Base-by-base conservation (phyloP, 2,797 vertebrate species). In the Hapalemur alaotrensis region DNA sequence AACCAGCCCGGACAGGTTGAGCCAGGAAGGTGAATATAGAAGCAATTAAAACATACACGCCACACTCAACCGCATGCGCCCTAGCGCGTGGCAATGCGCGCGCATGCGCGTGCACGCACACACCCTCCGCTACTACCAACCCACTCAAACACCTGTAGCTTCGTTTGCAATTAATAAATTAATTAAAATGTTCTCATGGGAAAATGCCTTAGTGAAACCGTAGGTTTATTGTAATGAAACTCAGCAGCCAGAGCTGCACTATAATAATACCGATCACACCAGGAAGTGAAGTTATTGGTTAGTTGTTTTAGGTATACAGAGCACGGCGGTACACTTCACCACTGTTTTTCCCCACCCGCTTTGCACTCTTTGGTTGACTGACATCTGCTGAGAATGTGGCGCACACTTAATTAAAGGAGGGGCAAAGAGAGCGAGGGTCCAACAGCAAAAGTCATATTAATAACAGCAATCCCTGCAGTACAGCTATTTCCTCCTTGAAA, bases 171-270 rank as follows among this genome's bases (percentile, higher is more conserved):
- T 59, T 96, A 97, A 96, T 98, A 97, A 95, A 94, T 98, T 96
- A 97, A 97, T 98, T 97, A 95, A 98, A 96, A 96, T 54, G 93
- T 73, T 95, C 98, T 98, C 97, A 57, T 97, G 98, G 98, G 97
- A 98, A 98, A 98, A 97, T 11, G 94, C 6, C 84, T 80, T 30
- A n/a, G 73, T 65, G 95, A 98, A 98, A 91, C 65, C 46, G 6
- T 70, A 79, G 50, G 63, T 97, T 96, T 97, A 95, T 85, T 92
- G 46, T 46, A 92, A 80, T 95, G 96, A 98, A 97, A 97, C 92
- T 97, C 54, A 96, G 67, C 41, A 65, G 12, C 43, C 67, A 52
- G 89, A 83, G 46, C 81, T 70, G 72, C 28, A 4, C 85, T 59
- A 20, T 52, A 87, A 87, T 72, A 82, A 95, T 89, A 54, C 57